These are phyloP conservation scores for Chloroceryle aenea DNA, from an alignment of 2,113 vertebrate species.

Conservation along the genomic window DNA sequence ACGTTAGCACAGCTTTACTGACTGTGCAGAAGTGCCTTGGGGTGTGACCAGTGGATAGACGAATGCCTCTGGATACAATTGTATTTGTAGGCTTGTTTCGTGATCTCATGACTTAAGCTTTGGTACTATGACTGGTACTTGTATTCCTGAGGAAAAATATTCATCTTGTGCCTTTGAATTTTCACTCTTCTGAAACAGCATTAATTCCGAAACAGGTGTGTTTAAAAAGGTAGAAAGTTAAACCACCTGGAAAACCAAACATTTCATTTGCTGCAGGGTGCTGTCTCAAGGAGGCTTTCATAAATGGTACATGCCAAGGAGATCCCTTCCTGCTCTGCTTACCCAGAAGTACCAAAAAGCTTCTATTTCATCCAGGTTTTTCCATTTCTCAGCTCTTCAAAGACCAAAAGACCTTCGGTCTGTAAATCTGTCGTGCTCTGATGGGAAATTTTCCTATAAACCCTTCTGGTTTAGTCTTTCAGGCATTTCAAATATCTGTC, in stretches of 20 bases:
- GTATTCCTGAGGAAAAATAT: background rate
- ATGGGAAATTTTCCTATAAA: background rate
- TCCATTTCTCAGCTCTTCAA: background rate
- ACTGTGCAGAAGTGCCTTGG: background rate
- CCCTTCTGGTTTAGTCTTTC: background rate
- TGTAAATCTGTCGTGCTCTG: background rate
- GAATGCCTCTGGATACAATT: background rate
- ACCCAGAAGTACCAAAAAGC: background rate
- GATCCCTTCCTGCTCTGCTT: background rate
- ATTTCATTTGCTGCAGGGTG: background rate
- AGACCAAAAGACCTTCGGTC: background rate
- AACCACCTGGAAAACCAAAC: background rate
- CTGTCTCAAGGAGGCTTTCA: background rate
- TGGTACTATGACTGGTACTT: background rate
- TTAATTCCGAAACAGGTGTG: background rate
- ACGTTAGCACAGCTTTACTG: background rate
- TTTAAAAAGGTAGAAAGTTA: background rate
- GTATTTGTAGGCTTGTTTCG: background rate
- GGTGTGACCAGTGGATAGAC: background rate
- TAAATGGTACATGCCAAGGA: background rate
- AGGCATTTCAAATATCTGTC: background rate
- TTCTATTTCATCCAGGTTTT: background rate
- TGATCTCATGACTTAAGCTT: background rate
- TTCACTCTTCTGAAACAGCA: background rate
- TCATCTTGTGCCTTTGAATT: rapidly evolving